These are phyloP conservation scores for Misgurnus mizolepis DNA, from an alignment of 2,113 vertebrate genomes.

Conservation along the genomic window DNA sequence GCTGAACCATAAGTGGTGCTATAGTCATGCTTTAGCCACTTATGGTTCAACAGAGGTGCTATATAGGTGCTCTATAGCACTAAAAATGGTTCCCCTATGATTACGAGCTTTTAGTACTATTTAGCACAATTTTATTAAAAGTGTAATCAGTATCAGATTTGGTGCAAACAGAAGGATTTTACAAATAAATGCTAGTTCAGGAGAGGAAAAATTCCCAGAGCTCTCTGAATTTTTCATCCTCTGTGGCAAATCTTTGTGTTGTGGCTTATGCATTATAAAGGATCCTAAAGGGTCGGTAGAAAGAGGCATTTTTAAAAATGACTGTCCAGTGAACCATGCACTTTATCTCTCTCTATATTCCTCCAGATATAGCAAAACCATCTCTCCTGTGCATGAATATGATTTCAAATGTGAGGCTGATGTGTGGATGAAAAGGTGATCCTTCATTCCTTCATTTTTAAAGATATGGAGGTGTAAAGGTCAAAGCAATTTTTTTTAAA, in stretches of 20 bases:
- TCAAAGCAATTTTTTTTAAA: no score
- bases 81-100: no score
- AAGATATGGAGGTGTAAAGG: background rate
- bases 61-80: no score
- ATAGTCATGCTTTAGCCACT: no score
- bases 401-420: background rate
- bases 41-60: no score
- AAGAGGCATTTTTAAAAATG: constrained; percentile 34
- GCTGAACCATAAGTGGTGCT: no score
- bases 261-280: constrained; percentile 64
- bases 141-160: constrained; percentile 41
- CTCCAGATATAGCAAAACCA: constrained; percentile 7
- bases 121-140: constrained; percentile 18
- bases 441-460: background rate
- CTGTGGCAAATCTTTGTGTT: constrained; percentile 55
- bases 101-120: no score
- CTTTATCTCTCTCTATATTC: background rate
- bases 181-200: constrained; percentile 55
- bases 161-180: constrained; percentile 59
- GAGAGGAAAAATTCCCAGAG: constrained; percentile 51
- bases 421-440: background rate
- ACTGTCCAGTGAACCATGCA: constrained; percentile 21
- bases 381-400: background rate
- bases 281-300: constrained; percentile 43
- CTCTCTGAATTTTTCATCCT: constrained; percentile 69